Conservation (phyloP, 2,113 vertebrate species). For the Lophius piscatorius region DNA sequence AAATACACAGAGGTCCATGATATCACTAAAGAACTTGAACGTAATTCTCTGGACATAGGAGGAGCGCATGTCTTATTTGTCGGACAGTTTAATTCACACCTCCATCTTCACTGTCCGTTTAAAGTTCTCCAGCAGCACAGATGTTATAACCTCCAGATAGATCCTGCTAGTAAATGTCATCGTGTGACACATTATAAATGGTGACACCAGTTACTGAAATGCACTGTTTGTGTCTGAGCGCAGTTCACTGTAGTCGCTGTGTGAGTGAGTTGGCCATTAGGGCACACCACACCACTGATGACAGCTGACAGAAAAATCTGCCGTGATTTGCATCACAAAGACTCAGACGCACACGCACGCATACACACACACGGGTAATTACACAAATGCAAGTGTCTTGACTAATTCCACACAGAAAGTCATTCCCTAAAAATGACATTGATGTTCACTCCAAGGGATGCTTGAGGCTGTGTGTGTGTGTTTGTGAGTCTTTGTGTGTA, state of each 20-base stretch:
- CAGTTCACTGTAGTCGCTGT: constrained; percentile 8
- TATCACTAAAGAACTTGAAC: too few relatives aligned
- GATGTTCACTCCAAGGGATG: constrained; percentile 8
- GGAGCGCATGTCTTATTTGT: constrained; percentile 37
- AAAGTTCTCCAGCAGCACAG: constrained; percentile 17
- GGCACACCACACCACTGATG: constrained; percentile 41
- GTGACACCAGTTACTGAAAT: constrained; percentile 17
- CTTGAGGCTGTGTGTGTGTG: constrained; percentile 5
- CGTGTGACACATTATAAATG: constrained; percentile 40
- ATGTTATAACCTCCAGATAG: constrained; percentile 41
- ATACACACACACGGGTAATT: neutral
- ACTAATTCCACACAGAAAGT: constrained; percentile 22
- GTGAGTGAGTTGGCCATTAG: constrained; percentile 35
- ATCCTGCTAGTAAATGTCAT: constrained; percentile 40
- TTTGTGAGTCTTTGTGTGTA: neutral
- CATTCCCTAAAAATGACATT: constrained; percentile 22
- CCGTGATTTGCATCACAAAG: constrained; percentile 47
- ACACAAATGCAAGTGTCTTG: constrained; percentile 21
- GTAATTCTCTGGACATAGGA: too few relatives aligned
- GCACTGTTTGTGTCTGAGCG: constrained; percentile 20
- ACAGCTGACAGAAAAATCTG: constrained; percentile 56
- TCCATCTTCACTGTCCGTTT: constrained; percentile 52
- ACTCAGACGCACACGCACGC: constrained; percentile 4
- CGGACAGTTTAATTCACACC: constrained; percentile 46
- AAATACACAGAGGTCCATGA: neutral